Conservation (phyloP, 1,140 invertebrate species). For the Pseudoatta argentina region DNA sequence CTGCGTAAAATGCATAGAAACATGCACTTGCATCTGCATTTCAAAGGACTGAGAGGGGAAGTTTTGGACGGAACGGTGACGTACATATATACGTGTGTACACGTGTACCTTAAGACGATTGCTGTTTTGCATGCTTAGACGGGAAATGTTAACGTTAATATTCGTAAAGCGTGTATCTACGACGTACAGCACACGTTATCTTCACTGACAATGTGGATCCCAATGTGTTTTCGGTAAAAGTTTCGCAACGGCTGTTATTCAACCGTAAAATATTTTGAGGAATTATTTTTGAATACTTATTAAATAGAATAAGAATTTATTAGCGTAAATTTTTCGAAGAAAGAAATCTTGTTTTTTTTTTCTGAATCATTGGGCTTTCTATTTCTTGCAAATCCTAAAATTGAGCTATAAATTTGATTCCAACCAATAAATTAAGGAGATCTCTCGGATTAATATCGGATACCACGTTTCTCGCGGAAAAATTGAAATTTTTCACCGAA, state of each 20-base stretch:
- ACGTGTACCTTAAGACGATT: slow-evolving; percentile 38
- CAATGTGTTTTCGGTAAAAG: slow-evolving; percentile 1
- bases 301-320: neutral
- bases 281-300: neutral
- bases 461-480: neutral
- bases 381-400: neutral
- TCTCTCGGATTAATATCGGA: slow-evolving; percentile 2
- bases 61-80: slow-evolving; percentile 62
- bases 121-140: slow-evolving; percentile 42
- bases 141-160: slow-evolving; percentile 44
- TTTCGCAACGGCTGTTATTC: neutral
- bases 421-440: neutral
- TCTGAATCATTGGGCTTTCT: neutral
- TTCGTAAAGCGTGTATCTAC: slow-evolving; percentile 36
- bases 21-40: slow-evolving; percentile 61
- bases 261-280: neutral
- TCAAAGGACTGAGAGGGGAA: slow-evolving; percentile 60
- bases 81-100: slow-evolving; percentile 56
- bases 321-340: neutral
- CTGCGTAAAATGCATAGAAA: slow-evolving; percentile 18
- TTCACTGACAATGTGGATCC: neutral
- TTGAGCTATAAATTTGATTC: neutral
- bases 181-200: neutral
- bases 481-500: slow-evolving; percentile 41
- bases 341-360: neutral